These are phyloP conservation scores for Mastomys natalensis DNA, from an alignment of 2,113 vertebrate genomes.

Conservation along the genomic window DNA sequence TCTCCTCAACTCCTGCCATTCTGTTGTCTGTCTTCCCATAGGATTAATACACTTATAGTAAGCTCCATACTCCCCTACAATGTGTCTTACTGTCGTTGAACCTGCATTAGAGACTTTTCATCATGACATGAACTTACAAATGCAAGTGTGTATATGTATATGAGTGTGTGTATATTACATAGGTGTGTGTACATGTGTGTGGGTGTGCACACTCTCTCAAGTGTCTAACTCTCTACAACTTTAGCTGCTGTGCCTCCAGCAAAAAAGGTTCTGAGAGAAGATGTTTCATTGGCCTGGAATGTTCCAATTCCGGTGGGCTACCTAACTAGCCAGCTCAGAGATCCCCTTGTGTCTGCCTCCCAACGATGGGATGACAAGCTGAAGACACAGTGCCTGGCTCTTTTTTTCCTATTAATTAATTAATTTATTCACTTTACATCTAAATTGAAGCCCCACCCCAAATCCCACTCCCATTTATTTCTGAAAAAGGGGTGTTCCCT, in stretches of 20 bases:
- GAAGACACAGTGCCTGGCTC: neutral
- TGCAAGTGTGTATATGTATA: neutral
- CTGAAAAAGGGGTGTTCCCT: no score
- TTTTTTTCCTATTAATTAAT: no score
- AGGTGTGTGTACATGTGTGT: neutral
- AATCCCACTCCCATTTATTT: no score
- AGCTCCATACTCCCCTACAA: neutral
- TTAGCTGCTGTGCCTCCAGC: neutral
- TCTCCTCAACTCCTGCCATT: neutral
- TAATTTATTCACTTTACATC: no score
- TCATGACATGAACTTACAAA: neutral
- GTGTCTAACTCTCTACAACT: neutral
- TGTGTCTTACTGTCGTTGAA: neutral
- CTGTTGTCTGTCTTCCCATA: neutral
- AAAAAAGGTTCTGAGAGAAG: neutral
- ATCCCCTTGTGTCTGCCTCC: neutral
- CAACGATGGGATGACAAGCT: neutral
- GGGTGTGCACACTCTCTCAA: neutral
- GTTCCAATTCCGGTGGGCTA: neutral
- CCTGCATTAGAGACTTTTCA: neutral
- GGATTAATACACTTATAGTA: neutral
- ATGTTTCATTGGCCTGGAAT: neutral
- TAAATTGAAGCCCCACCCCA: no score
- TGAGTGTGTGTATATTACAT: neutral
- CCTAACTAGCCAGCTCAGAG: neutral